Evolutionary conservation across 2,797 vertebrate species (phyloP).

Genomic region (Masticophis lateralis): DNA sequence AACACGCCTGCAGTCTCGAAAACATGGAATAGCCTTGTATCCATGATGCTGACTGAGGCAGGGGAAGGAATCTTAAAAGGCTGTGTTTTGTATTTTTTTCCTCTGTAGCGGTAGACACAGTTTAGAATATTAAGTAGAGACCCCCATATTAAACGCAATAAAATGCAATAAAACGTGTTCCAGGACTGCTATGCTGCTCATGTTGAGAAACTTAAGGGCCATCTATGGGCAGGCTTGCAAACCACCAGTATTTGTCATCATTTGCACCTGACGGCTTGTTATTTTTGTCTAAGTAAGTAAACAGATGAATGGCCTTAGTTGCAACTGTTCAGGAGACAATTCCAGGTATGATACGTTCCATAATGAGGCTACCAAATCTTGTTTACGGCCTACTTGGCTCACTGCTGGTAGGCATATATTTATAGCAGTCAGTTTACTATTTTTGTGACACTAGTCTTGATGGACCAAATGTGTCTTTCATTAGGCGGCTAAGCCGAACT

Average conservation of each 20-base stretch:
- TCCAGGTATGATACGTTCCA: background rate
- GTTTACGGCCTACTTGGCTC: conserved; percentile 37
- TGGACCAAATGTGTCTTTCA: background rate
- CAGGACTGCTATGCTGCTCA: conserved; percentile 41
- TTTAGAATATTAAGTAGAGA: background rate
- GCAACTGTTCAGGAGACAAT: conserved; percentile 1
- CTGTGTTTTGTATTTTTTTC: background rate
- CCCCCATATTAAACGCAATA: conserved; percentile 17
- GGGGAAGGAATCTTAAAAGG: background rate
- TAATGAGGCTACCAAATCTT: conserved; percentile 21
- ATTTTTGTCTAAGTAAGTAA: conserved; percentile 42
- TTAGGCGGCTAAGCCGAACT: background rate
- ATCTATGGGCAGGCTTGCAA: conserved; percentile 26
- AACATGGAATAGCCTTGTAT: background rate
- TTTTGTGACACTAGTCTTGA: background rate
- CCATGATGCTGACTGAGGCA: background rate
- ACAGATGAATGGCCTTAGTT: conserved; percentile 40
- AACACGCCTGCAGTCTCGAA: background rate
- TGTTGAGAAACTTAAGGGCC: conserved; percentile 31
- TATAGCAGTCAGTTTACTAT: conserved; percentile 13
- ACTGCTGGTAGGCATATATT: conserved; percentile 14
- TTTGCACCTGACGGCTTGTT: conserved; percentile 55
- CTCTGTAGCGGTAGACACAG: background rate
- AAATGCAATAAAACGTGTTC: background rate
- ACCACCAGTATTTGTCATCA: conserved; percentile 27